These are phyloP conservation scores for Fulmarus glacialis DNA, from an alignment of 2,113 vertebrate genomes.

Conservation along the genomic window DNA sequence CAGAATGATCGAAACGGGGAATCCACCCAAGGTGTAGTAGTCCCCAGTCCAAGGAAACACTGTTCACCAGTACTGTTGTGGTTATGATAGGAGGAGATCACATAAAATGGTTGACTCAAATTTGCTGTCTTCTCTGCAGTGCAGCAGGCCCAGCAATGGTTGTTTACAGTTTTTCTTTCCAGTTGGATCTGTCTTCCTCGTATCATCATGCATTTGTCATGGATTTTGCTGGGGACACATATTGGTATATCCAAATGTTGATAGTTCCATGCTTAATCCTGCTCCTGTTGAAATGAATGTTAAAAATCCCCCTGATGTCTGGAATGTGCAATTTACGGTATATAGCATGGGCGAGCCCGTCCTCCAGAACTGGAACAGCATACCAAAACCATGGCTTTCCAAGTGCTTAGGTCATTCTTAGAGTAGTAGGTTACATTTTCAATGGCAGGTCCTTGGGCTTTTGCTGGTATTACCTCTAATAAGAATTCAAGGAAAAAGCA, in stretches of 20 bases:
- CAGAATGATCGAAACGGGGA: neutral
- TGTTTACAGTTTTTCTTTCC: neutral
- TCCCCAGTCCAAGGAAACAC: neutral
- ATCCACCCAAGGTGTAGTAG: too few relatives aligned
- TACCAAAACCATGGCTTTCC: neutral
- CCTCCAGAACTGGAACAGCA: neutral
- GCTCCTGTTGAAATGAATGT: neutral
- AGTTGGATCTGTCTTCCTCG: neutral
- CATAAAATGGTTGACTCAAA: neutral
- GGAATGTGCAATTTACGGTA: neutral
- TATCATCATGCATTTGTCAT: neutral
- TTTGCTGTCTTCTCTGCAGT: neutral
- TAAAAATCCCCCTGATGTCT: neutral
- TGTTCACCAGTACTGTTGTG: neutral
- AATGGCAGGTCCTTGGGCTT: neutral
- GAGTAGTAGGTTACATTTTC: neutral
- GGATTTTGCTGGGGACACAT: neutral
- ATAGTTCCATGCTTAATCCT: neutral
- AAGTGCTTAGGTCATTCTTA: neutral
- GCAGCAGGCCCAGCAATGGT: accelerated
- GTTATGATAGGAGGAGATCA: neutral
- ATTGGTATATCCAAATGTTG: neutral
- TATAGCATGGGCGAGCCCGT: neutral
- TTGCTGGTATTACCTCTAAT: neutral
- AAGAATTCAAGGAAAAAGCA: neutral